Conservation (phyloP, 1,140 invertebrate species). For the Caerostris darwini region DNA sequence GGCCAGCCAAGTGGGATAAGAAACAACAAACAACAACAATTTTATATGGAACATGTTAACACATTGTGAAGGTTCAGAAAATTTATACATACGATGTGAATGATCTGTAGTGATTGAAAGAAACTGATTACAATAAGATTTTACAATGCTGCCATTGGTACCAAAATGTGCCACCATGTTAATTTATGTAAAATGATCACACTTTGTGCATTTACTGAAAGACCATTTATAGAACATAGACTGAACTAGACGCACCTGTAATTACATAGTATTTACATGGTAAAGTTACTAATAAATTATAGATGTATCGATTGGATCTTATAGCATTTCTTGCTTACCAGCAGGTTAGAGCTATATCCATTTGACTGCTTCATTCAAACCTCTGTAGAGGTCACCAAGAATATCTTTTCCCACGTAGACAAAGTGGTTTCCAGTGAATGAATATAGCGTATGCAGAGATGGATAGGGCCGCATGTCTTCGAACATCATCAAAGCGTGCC, state of each 20-base stretch:
- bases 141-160: too few species aligned
- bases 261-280: not conserved
- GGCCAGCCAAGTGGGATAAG: too few species aligned
- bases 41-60: too few species aligned
- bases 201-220: too few species aligned
- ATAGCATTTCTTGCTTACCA: not conserved
- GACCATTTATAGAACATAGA: not conserved
- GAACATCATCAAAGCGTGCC: not conserved
- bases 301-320: too few species aligned
- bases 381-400: conserved; percentile 33
- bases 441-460: not conserved
- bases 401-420: not conserved
- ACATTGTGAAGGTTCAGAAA: too few species aligned
- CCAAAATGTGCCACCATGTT: too few species aligned
- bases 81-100: too few species aligned
- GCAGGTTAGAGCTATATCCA: not conserved
- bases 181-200: too few species aligned
- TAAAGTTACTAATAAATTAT: not conserved
- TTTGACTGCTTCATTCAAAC: conserved; percentile 16
- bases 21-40: too few species aligned
- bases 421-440: not conserved
- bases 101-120: too few species aligned
- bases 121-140: too few species aligned
- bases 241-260: not conserved
- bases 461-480: not conserved